These are phyloP conservation scores for Sacculina carcini DNA, from an alignment of 2,888 invertebrate genomes.

Conservation along the genomic window DNA sequence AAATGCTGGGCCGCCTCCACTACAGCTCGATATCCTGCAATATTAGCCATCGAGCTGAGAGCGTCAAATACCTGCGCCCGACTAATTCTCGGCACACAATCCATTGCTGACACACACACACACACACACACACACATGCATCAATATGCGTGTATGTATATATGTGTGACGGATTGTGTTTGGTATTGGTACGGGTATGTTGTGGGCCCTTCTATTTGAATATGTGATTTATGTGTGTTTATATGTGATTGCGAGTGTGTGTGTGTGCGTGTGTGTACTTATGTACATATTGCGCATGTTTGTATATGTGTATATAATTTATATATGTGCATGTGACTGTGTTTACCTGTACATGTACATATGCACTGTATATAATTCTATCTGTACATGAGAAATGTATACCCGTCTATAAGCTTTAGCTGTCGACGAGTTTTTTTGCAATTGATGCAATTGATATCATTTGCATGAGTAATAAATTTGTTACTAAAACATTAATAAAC, in stretches of 20 bases:
- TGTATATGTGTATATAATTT: not conserved
- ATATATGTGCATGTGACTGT: not conserved
- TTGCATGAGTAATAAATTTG: too few relatives aligned
- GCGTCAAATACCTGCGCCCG: conserved; percentile 74
- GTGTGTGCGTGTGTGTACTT: not conserved
- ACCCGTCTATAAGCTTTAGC: too few relatives aligned
- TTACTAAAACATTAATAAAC: too few relatives aligned
- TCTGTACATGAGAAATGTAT: not conserved
- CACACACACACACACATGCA: conserved; percentile 11
- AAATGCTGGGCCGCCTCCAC: conserved; percentile 67
- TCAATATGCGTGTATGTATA: not conserved
- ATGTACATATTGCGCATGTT: not conserved
- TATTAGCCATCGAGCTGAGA: conserved; percentile 72
- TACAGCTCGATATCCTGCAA: conserved; percentile 63
- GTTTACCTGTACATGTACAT: not conserved
- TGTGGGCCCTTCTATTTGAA: too few relatives aligned
- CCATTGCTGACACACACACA: conserved; percentile 43
- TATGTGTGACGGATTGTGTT: not conserved
- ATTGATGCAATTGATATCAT: too few relatives aligned
- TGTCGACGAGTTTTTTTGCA: too few relatives aligned
- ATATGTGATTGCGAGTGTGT: too few relatives aligned
- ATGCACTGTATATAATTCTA: not conserved
- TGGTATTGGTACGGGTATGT: too few relatives aligned
- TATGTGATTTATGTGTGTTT: too few relatives aligned
- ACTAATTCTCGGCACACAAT: conserved; percentile 61